Evolutionary conservation across 1,140 invertebrate genomes (phyloP).

Genomic region (Leptoteleia sp.): DNA sequence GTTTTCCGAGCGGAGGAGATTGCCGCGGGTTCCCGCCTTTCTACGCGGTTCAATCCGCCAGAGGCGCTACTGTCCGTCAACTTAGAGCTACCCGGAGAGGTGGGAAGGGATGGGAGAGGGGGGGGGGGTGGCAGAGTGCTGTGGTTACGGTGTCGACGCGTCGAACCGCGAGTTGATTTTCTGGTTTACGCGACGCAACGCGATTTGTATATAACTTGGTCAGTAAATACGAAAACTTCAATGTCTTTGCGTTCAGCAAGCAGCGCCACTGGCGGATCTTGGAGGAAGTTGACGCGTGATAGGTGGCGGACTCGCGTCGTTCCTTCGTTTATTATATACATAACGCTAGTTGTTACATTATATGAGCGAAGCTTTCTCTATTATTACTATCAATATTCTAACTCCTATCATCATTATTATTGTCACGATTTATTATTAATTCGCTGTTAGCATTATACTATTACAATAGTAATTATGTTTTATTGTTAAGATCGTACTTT

Average conservation of each 20-base stretch:
- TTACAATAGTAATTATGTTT: conserved; percentile 55
- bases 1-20: conserved; percentile 25
- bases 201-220: too few relatives aligned
- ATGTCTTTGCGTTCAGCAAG: too few relatives aligned
- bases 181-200: too few relatives aligned
- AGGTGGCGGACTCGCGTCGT: conserved; percentile 21
- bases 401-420: conserved; percentile 38
- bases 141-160: too few relatives aligned
- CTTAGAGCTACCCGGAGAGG: conserved; percentile 7
- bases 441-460: conserved; percentile 54
- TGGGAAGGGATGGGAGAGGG: conserved; percentile 8
- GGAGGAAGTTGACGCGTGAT: conserved; percentile 27
- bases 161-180: too few relatives aligned
- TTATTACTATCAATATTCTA: conserved; percentile 42
- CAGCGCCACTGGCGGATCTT: not conserved
- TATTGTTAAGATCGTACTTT: conserved; percentile 58
- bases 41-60: conserved; percentile 2
- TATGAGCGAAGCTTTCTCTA: conserved; percentile 61
- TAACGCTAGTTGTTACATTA: conserved; percentile 67
- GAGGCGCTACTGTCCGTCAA: conserved; percentile 21
- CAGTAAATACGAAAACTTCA: too few relatives aligned
- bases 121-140: too few relatives aligned
- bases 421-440: conserved; percentile 53
- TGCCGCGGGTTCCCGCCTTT: too few relatives aligned
- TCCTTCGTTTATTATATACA: conserved; percentile 67